These are phyloP conservation scores for Sialis lutaria DNA, from an alignment of 2,888 invertebrate species.

Conservation along the genomic window DNA sequence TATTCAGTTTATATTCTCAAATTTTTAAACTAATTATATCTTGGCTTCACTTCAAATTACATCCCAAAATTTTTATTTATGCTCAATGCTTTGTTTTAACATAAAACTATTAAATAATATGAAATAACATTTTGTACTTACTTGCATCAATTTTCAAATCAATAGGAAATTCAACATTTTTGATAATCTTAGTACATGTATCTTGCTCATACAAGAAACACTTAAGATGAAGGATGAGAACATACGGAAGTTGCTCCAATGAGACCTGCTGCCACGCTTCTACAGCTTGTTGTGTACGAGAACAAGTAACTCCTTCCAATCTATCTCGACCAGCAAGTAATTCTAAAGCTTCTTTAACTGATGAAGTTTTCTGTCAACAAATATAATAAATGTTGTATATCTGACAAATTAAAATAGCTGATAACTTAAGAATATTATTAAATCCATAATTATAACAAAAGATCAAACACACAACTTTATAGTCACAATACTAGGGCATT, in stretches of 20 bases:
- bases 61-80: not conserved
- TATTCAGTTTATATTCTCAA: not conserved
- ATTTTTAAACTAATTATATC: not conserved
- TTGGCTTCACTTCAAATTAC: not conserved
- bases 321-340: slow-evolving; percentile 70
- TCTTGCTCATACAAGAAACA: slow-evolving; percentile 79
- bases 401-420: too few species aligned
- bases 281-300: slow-evolving; percentile 62
- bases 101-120: not conserved
- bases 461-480: too few species aligned
- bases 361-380: slow-evolving; percentile 50
- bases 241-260: slow-evolving; percentile 75
- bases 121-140: slow-evolving; percentile 28
- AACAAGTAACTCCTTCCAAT: slow-evolving; percentile 71
- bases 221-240: slow-evolving; percentile 82
- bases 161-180: slow-evolving; percentile 76
- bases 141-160: slow-evolving; percentile 80
- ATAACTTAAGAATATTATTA: too few species aligned
- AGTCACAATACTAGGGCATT: too few species aligned
- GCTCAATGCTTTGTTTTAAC: not conserved
- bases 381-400: not conserved
- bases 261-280: slow-evolving; percentile 84
- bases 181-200: slow-evolving; percentile 82
- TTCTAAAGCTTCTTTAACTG: slow-evolving; percentile 76
- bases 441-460: too few species aligned